Conservation (phyloP, 1,140 invertebrate species). For the Tetranychus cinnabarinus region DNA sequence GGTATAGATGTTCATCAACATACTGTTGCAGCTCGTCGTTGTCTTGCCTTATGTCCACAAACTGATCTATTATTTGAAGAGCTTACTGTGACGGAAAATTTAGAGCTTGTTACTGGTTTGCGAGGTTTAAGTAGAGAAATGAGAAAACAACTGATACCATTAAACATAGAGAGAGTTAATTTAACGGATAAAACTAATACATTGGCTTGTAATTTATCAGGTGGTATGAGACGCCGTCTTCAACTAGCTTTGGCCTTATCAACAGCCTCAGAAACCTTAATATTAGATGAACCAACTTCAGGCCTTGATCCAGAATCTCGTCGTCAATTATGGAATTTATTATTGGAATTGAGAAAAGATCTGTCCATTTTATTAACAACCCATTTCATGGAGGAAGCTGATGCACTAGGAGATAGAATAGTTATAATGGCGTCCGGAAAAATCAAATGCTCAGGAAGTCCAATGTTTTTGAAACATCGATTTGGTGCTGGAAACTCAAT, state of each 20-base stretch:
- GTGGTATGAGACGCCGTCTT: constrained; percentile 63
- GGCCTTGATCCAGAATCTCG: constrained; percentile 31
- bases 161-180: constrained; percentile 23
- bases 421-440: constrained; percentile 30
- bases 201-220: constrained; percentile 46
- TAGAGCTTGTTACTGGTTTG: constrained; percentile 19
- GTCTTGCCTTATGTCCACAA: constrained; percentile 71
- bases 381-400: constrained; percentile 96
- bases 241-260: constrained; percentile 68
- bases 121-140: constrained; percentile 31
- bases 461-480: constrained; percentile 28
- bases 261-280: constrained; percentile 22
- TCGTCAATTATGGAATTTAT: constrained; percentile 33
- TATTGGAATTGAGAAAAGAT: constrained; percentile 20
- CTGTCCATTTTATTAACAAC: constrained; percentile 63
- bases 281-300: constrained; percentile 18
- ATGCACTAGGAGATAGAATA: constrained; percentile 32
- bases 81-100: constrained; percentile 19
- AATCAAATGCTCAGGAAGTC: constrained; percentile 26
- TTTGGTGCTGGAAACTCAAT: constrained; percentile 19
- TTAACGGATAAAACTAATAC: constrained; percentile 33
- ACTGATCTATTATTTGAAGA: constrained; percentile 23
- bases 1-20: constrained; percentile 34
- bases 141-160: constrained; percentile 11
- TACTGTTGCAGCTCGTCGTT: constrained; percentile 31